Conservation (phyloP, 1,140 invertebrate species). For the Cherax destructor region DNA sequence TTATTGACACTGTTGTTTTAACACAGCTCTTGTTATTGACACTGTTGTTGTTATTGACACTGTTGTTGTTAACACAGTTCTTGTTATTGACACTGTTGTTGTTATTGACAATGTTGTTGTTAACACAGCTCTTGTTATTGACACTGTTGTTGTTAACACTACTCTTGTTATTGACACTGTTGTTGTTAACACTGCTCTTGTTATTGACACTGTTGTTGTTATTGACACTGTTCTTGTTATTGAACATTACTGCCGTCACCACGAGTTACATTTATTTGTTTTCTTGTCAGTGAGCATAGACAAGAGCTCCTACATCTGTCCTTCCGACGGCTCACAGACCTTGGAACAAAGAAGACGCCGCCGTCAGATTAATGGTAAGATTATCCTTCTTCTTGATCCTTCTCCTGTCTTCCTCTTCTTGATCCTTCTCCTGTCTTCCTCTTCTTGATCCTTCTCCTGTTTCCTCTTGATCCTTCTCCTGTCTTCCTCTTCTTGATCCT, state of each 20-base stretch:
- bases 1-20: not conserved
- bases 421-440: not conserved
- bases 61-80: too few relatives aligned
- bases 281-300: conserved; percentile 43
- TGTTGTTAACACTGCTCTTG: not conserved
- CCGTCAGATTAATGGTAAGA: not conserved
- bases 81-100: too few relatives aligned
- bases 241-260: too few relatives aligned
- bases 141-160: too few relatives aligned
- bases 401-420: not conserved
- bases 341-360: conserved; percentile 28
- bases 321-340: conserved; percentile 1
- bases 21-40: not conserved
- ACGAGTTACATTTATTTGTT: not conserved
- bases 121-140: not conserved
- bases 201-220: too few relatives aligned
- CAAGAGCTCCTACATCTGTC: conserved; percentile 57
- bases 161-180: too few relatives aligned
- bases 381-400: not conserved
- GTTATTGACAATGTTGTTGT: not conserved
- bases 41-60: too few relatives aligned
- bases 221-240: not conserved
- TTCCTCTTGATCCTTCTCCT: too few relatives aligned
- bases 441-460: too few relatives aligned
- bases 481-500: too few relatives aligned